Evolutionary conservation across 2,797 vertebrate genomes (phyloP), one percentile per base, ranked within the genome.

Genomic region (Sebastes steindachneri): DNA sequence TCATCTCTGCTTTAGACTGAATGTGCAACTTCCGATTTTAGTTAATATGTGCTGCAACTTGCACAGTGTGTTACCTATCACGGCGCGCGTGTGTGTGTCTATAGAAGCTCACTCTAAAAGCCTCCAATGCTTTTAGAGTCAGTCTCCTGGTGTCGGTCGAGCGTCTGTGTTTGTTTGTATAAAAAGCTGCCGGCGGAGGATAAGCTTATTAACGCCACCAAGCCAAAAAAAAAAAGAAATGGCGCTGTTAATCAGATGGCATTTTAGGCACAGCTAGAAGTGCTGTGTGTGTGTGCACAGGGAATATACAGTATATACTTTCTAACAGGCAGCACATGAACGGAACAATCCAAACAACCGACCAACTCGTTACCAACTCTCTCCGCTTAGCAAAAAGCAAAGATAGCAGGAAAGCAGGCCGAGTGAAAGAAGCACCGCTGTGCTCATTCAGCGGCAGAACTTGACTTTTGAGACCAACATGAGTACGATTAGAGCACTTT

Each of bases 231-330:
- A 58, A 59, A 5, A 74, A 77, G 60, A 65, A 76, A 74, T 11
- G 64, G 62, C 53, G 17, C 48, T 75, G 65, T 89, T 88, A 87
- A 93, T 90, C 86, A 84, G 87, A 88, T 91, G 89, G 75, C 79
- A 85, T 91, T 88, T 90, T 76, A 74, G 71, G 69, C 80, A 75
- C 73, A 77, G 83, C 86, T 89, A 80, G 87, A 89, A 91, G 67
- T 88, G 74, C 79, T 77, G 80, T 88, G 79, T 82, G 79, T 82
- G 71, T 29, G 77, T 69, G 37, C 74, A 65, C 2, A 19, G 26
- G 62, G 31, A 60, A 72, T 73, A 64, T 83, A 41, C 48, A 53
- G 53, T 55, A 3, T 33, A 62, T 68, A 67, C 45, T 85, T 87
- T 77, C 26, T 58, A 58, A 72, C 48, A 75, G n/a, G 23, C 9